These are phyloP conservation scores for Lysandra coridon DNA, from an alignment of 2,888 invertebrate genomes.

Conservation along the genomic window DNA sequence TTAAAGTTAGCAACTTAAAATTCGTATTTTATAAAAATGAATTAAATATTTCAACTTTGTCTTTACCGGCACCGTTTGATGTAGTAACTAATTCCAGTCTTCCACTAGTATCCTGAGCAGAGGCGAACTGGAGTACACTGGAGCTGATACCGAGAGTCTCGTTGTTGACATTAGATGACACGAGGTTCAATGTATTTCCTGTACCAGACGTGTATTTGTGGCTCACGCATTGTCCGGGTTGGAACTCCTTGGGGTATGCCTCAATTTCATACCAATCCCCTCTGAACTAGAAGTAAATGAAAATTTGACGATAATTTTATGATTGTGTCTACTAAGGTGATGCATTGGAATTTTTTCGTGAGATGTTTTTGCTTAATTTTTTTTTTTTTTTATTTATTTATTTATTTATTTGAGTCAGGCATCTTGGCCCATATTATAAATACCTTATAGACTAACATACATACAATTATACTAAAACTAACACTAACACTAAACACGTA, in stretches of 20 bases:
- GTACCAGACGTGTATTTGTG: conserved; percentile 48
- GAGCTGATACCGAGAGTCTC: conserved; percentile 45
- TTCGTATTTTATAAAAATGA: neutral
- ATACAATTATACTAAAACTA: too few relatives aligned
- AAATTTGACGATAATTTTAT: neutral
- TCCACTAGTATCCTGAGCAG: conserved; percentile 49
- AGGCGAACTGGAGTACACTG: conserved; percentile 46
- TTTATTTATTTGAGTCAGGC: too few relatives aligned
- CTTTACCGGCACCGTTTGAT: conserved; percentile 35
- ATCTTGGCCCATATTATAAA: too few relatives aligned
- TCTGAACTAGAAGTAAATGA: conserved; percentile 48
- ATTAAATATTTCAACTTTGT: neutral
- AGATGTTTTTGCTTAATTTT: neutral
- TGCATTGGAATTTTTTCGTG: neutral
- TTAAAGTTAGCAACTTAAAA: neutral
- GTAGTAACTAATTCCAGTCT: conserved; percentile 49
- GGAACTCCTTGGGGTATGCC: conserved; percentile 53
- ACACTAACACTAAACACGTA: too few relatives aligned
- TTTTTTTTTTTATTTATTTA: too few relatives aligned
- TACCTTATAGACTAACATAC: too few relatives aligned
- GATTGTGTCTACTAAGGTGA: neutral
- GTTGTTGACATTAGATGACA: conserved; percentile 50
- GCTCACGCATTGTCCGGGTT: conserved; percentile 57
- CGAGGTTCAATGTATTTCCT: conserved; percentile 46
- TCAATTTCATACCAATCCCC: conserved; percentile 58